Evolutionary conservation across 2,797 vertebrate species (phyloP).

Genomic region (Okamejei kenojei): DNA sequence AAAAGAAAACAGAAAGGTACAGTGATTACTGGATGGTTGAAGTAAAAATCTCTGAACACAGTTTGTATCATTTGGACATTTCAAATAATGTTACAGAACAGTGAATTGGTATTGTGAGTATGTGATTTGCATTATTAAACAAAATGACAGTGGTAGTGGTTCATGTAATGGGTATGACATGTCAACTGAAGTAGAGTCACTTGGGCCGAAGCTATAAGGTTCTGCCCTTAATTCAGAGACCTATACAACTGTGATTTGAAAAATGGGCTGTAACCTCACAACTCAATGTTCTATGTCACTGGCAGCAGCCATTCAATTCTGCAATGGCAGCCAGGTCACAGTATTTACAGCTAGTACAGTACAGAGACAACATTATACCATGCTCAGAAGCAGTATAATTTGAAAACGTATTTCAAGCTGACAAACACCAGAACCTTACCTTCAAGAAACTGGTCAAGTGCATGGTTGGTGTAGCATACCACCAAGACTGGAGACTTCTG

Average conservation of each 20-base stretch:
- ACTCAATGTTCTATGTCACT: neutral
- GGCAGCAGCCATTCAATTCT: neutral
- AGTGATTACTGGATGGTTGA: neutral
- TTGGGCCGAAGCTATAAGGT: neutral
- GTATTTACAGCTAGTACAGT: neutral
- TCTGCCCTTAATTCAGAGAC: neutral
- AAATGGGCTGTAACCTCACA: neutral
- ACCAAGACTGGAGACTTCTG: constrained; percentile 67
- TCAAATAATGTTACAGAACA: neutral
- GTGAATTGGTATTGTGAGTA: neutral
- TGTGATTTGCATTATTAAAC: neutral
- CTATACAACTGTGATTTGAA: neutral
- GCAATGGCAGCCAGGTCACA: neutral
- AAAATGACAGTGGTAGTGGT: neutral
- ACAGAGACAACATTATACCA: neutral
- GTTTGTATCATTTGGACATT: neutral
- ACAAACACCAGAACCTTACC: constrained; percentile 58
- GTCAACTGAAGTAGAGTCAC: neutral
- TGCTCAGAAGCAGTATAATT: neutral
- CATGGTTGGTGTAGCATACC: constrained; percentile 93
- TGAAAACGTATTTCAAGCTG: constrained; percentile 35
- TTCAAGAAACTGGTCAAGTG: constrained; percentile 95
- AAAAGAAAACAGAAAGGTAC: neutral
- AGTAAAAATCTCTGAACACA: neutral
- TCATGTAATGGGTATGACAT: neutral